Conservation (phyloP, 2,888 invertebrate species). For the Pollenia angustigena region DNA sequence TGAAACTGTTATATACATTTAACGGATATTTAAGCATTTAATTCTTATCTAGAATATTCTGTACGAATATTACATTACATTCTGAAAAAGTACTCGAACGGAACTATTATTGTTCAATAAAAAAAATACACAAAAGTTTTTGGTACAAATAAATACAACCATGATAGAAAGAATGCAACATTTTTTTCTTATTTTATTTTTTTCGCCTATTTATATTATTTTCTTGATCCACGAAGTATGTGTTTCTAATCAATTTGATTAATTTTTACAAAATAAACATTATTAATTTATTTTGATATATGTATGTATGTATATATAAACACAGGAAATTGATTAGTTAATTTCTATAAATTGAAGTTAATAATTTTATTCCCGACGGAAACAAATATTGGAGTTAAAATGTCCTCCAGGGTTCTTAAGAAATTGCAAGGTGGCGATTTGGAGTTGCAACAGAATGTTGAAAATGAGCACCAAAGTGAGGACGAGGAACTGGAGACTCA, state of each 20-base stretch:
- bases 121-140: background rate
- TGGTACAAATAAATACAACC: slow-evolving; percentile 25
- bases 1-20: too few species aligned
- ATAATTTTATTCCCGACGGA: background rate
- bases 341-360: background rate
- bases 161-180: slow-evolving; percentile 4
- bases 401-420: slow-evolving; percentile 88
- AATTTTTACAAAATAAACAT: background rate
- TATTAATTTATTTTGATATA: background rate
- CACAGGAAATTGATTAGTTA: background rate
- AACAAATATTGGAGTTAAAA: slow-evolving; percentile 76
- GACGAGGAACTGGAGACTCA: slow-evolving; percentile 85
- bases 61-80: too few species aligned
- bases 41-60: too few species aligned
- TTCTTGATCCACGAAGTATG: slow-evolving; percentile 30
- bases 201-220: slow-evolving; percentile 36
- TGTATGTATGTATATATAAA: background rate
- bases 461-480: slow-evolving; percentile 83
- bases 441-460: slow-evolving; percentile 76
- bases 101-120: too few species aligned
- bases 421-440: slow-evolving; percentile 87
- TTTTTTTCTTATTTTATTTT: background rate
- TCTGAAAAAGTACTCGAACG: too few species aligned
- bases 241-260: background rate
- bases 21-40: too few species aligned